Evolutionary conservation across 1,140 invertebrate genomes (phyloP).

Genomic region (Polypedilum vanderplanki): DNA sequence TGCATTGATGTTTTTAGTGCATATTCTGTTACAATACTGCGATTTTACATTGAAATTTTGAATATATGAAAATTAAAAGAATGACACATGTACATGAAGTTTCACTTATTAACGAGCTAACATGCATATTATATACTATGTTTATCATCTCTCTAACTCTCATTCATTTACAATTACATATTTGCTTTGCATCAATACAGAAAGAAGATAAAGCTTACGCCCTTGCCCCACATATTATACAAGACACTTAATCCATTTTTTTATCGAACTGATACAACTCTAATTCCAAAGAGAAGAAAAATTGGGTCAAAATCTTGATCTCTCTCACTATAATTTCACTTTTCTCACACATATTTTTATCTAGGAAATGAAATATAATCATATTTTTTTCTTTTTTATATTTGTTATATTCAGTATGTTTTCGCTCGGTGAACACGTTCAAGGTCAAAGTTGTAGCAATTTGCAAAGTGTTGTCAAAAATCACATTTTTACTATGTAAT

Average conservation of each 20-base stretch:
- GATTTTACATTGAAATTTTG: no score
- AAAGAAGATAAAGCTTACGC: not conserved
- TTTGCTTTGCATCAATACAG: not conserved
- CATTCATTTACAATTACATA: not conserved
- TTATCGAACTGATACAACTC: no score
- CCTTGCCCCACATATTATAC: not conserved
- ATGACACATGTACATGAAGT: not conserved
- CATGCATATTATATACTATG: not conserved
- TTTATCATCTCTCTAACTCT: not conserved
- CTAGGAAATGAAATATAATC: no score
- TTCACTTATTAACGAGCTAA: not conserved
- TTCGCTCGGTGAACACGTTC: conserved; percentile 8
- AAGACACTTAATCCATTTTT: no score
- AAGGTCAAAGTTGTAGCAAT: not conserved
- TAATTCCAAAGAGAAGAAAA: not conserved
- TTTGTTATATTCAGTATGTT: no score
- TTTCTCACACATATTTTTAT: not conserved
- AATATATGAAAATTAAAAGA: not conserved
- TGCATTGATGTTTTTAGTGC: no score
- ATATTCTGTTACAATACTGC: no score
- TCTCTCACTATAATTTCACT: not conserved
- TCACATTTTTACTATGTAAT: not conserved
- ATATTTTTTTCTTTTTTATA: not conserved
- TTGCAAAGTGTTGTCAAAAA: not conserved
- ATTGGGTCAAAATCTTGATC: not conserved